A percentile compares a stretch with the other conserved stretches of the same genome.
These are phyloP conservation scores for Oligia strigilis DNA, from an alignment of 2,888 invertebrate genomes.

Conservation along the genomic window DNA sequence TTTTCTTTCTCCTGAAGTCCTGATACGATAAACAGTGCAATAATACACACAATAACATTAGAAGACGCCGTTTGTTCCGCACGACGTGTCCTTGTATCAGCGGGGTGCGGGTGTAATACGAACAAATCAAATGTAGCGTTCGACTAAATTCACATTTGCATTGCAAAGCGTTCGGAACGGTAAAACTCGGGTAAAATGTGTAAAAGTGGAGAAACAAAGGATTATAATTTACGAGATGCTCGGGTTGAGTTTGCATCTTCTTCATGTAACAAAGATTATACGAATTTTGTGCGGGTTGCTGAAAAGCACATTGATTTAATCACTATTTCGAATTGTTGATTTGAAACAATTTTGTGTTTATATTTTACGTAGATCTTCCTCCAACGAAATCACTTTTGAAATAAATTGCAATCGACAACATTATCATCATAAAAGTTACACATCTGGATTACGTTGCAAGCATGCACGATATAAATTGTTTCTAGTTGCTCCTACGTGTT, in stretches of 20 bases:
- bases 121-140: constrained; percentile 62
- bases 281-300: constrained; percentile 11
- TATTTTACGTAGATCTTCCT: background rate
- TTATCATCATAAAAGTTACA: constrained; percentile 15
- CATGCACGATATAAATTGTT: constrained; percentile 31
- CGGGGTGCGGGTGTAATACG: constrained; percentile 36
- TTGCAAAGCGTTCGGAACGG: constrained; percentile 50
- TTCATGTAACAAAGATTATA: constrained; percentile 33
- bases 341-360: constrained; percentile 15
- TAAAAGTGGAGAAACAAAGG: constrained; percentile 57
- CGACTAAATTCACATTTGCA: constrained; percentile 61
- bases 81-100: constrained; percentile 58
- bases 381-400: constrained; percentile 15
- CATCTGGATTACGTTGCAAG: constrained; percentile 19
- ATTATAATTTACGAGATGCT: constrained; percentile 45
- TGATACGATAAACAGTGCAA: constrained; percentile 32
- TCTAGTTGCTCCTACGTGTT: constrained; percentile 27
- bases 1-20: background rate
- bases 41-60: constrained; percentile 56
- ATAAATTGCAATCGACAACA: constrained; percentile 24
- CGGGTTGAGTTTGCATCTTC: constrained; percentile 24
- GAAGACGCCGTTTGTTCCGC: constrained; percentile 36
- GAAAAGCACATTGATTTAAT: constrained; percentile 11
- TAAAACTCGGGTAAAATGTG: constrained; percentile 52
- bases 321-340: background rate